phyloP scores from a whole-genome alignment of 2,113 vertebrate genomes.

The Apodemus speciosus region DNA sequence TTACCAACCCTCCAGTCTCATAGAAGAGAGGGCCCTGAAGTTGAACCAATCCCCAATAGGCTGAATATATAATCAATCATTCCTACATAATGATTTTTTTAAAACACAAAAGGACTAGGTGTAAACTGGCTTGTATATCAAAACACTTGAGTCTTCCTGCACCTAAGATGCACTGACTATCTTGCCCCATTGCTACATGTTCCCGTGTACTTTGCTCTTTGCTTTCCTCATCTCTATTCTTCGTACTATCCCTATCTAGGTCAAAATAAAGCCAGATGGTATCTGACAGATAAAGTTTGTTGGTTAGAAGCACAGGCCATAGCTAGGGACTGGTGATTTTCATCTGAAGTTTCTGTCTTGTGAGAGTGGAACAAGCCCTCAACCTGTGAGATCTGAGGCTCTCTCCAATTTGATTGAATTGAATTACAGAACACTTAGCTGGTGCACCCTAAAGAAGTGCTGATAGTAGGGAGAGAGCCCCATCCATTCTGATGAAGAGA shows the following conservation, averaged over 20 bases:
- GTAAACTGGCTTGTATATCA: background rate
- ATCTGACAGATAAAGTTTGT: background rate
- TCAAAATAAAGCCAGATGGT: background rate
- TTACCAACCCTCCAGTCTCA: background rate
- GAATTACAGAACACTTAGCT: background rate
- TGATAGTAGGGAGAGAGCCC: background rate
- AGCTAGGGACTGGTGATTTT: background rate
- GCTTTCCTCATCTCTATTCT: background rate
- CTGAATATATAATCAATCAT: background rate
- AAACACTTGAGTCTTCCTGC: background rate
- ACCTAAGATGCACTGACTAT: background rate
- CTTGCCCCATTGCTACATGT: background rate
- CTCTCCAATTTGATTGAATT: background rate
- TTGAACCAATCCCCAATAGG: background rate
- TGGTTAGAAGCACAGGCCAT: background rate
- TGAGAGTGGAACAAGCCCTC: background rate
- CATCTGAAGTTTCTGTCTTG: background rate
- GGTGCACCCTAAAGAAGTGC: background rate
- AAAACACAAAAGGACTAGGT: background rate
- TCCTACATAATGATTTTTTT: background rate
- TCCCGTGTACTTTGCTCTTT: background rate
- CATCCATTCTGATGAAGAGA: background rate
- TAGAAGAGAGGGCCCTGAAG: background rate
- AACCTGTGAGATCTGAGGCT: background rate
- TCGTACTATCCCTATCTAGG: background rate